Conservation (phyloP, 2,888 invertebrate genomes). For the Andrena chrysosceles region DNA sequence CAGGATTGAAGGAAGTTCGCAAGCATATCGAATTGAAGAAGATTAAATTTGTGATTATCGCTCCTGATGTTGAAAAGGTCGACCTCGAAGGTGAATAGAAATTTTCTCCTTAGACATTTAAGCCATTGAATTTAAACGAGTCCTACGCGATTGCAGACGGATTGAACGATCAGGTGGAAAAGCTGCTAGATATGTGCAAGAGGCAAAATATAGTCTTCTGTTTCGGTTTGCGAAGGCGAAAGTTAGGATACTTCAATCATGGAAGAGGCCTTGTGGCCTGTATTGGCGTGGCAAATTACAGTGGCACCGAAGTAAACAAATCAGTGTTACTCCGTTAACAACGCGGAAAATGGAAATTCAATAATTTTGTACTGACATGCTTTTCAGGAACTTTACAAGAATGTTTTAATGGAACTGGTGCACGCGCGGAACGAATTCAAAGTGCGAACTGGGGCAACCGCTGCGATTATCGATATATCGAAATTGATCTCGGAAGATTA, state of each 20-base stretch:
- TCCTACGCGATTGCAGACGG: constrained; percentile 70
- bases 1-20: constrained; percentile 76
- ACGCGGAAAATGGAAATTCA: not conserved
- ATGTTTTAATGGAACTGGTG: constrained; percentile 71
- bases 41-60: constrained; percentile 76
- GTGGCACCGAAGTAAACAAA: constrained; percentile 74
- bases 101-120: not conserved
- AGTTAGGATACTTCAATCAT: constrained; percentile 77
- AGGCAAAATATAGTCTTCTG: constrained; percentile 70
- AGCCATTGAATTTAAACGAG: not conserved
- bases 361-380: not conserved
- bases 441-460: constrained; percentile 41
- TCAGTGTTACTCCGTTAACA: not conserved
- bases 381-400: constrained; percentile 73
- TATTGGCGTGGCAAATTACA: constrained; percentile 76
- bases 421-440: constrained; percentile 72
- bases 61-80: constrained; percentile 77
- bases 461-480: constrained; percentile 66
- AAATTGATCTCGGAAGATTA: constrained; percentile 66
- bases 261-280: constrained; percentile 76
- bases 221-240: constrained; percentile 76
- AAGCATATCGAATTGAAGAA: constrained; percentile 74
- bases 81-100: constrained; percentile 68
- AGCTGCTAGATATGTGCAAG: constrained; percentile 70
- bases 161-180: constrained; percentile 71